phyloP scores from a whole-genome alignment of 2,888 invertebrate species.

The Hyles lineata region DNA sequence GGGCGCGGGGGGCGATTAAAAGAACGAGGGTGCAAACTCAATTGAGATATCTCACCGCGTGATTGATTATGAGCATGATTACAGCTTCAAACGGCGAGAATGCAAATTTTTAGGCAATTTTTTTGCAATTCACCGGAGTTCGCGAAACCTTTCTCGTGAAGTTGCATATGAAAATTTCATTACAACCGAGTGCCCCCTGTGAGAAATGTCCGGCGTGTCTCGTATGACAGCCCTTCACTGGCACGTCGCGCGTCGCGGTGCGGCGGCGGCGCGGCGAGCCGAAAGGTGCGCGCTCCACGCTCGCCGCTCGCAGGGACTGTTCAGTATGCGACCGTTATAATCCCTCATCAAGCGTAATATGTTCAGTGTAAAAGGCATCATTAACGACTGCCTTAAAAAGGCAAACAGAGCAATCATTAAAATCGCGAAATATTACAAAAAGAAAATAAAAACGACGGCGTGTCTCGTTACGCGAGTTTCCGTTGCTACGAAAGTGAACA shows the following conservation, averaged over 20 bases:
- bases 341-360: slow-evolving; percentile 77
- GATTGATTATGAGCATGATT: slow-evolving; percentile 79
- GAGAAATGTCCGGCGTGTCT: slow-evolving; percentile 72
- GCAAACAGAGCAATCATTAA: slow-evolving; percentile 82
- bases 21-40: slow-evolving; percentile 68
- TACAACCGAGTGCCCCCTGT: slow-evolving; percentile 69
- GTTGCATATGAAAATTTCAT: slow-evolving; percentile 65
- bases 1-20: slow-evolving; percentile 40
- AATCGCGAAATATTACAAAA: slow-evolving; percentile 79
- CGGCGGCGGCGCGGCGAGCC: slow-evolving; percentile 43
- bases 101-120: slow-evolving; percentile 65
- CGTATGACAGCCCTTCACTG: slow-evolving; percentile 81
- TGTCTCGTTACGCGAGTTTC: slow-evolving; percentile 80
- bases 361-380: slow-evolving; percentile 81
- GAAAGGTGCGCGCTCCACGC: slow-evolving; percentile 55
- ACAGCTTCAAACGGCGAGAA: slow-evolving; percentile 65
- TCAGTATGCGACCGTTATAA: slow-evolving; percentile 76
- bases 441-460: slow-evolving; percentile 72
- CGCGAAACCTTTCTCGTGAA: slow-evolving; percentile 57
- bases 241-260: slow-evolving; percentile 38
- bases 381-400: slow-evolving; percentile 83
- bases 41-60: slow-evolving; percentile 80
- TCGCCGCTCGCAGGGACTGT: slow-evolving; percentile 55
- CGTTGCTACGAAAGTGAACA: slow-evolving; percentile 82
- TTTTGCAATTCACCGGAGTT: slow-evolving; percentile 53